Evolutionary conservation across 2,797 vertebrate genomes (phyloP), one percentile per base, ranked within the genome.

Genomic region (Sebastes kiyomatsui): DNA sequence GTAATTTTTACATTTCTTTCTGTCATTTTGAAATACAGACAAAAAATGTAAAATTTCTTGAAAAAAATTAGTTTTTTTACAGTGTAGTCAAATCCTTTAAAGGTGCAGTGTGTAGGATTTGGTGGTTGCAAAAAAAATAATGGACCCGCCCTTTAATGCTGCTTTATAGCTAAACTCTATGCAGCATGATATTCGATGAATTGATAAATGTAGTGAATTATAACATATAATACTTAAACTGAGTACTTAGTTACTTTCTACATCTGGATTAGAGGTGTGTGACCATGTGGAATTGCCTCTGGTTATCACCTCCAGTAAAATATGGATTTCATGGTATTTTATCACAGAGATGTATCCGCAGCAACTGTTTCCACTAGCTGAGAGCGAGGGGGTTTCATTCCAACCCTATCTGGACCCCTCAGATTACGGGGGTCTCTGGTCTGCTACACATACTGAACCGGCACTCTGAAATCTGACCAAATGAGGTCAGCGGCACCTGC

Each of bases 391-490:
- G 20, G 20, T 79, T 86, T 88, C 62, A 84, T 83, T 80, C 77
- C 81, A 77, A 67, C 55, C 23, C 11, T 64, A 59, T 79, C 56
- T n/a, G 7, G n/a, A 72, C 42, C 65, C 79, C 42, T 87, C 30
- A 64, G 69, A 71, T 79, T 77, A 76, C 18, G 1, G 46, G 55
- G 55, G 49, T 69, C 65, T 11, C 28, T 27, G 67, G 7, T 79
- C 90, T 75, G 86, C 61, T 62, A 66, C 79, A 75, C 80, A 88
- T 46, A 58, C 60, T 33, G 55, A 49, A 72, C 77, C 22, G 16
- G 55, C 60, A 32, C 87, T 90, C 83, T 81, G 71, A 82, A 85
- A 84, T 81, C 32, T 60, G 76, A 64, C 79, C 54, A 73, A 79
- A 71, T 80, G 67, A 79, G 56, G 55, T 85, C 67, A 58, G 67